Base-by-base conservation (phyloP, 2,797 vertebrate genomes). In the Neopelma chrysocephalum region DNA sequence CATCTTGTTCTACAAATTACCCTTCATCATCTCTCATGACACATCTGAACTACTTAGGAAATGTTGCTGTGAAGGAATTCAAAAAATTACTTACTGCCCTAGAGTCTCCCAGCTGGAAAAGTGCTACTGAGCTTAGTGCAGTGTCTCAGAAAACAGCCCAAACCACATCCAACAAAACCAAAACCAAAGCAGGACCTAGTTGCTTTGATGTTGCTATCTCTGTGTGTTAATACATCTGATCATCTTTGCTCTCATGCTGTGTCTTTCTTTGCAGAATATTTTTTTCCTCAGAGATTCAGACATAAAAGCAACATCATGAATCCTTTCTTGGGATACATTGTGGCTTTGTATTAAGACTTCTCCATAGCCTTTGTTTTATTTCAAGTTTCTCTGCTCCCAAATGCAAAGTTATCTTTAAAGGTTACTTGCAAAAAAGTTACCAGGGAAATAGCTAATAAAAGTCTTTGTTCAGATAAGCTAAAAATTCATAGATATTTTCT, bases 321-420 rank as follows among this genome's bases (percentile, higher is more conserved):
- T 73, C 36, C 20, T 92, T 93, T 51, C 73, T 77, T 77, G 77
- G 80, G 56, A 90, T 66, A 54, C 43, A n/a, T 18, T 82, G 51
- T 15, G 10, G 42, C 15, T 96, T 95, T 92, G 53, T 84, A 40
- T 80, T 82, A 70, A 80, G 71, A 60, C 11, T 90, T 79, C 56
- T 90, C 78, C 82, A 53, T 57, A 71, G 51, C 15, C 36, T 90
- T 82, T 92, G 68, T 87, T 70, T 78, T 93, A 57, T 82, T 94
- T 94, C 61, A 81, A 79, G 77, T 70, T 70, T 56, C 19, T 88
- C 20, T 91, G 3, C 31, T 82, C 82, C 70, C 66, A 87, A 87
- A 84, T 73, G 53, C 26, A 89, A 94, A 94, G 84, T 93, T 87
- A 89, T 93, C 77, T 93, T 90, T 90, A 93, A 93, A 86, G 62